A percentile compares a stretch with the other conserved stretches of the same genome.
Conservation (phyloP, 1,140 invertebrate genomes). For the Aphis craccivora region DNA sequence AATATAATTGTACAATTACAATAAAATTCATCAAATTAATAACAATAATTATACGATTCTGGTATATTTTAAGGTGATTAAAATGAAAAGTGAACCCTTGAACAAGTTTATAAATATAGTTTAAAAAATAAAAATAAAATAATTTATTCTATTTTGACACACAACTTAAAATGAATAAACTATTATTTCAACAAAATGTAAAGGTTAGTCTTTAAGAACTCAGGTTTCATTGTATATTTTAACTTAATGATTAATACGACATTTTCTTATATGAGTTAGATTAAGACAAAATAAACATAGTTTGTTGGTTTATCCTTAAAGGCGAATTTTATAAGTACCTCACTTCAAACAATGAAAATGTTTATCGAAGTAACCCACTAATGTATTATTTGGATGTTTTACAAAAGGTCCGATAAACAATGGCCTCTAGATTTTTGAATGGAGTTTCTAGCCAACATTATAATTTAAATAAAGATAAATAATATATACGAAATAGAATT, state of each 20-base stretch:
- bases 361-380: not conserved
- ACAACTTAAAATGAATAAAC: not conserved
- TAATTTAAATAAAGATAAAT: not conserved
- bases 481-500: not conserved
- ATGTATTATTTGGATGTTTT: not conserved
- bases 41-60: not conserved
- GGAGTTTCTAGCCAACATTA: not conserved
- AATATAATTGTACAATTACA: not conserved
- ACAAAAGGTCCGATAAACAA: not conserved
- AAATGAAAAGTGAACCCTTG: not conserved
- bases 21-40: not conserved
- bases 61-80: not conserved
- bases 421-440: not conserved
- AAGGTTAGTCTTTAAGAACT: not conserved
- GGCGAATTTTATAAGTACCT: not conserved
- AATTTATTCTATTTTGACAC: not conserved
- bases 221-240: not conserved
- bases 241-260: not conserved
- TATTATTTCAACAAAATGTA: not conserved
- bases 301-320: slow-evolving; percentile 11
- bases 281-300: not conserved
- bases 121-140: not conserved
- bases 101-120: not conserved
- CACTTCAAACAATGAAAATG: not conserved
- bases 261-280: not conserved